These are phyloP conservation scores for Hydrophis major DNA, from an alignment of 2,797 vertebrate genomes.

Conservation along the genomic window DNA sequence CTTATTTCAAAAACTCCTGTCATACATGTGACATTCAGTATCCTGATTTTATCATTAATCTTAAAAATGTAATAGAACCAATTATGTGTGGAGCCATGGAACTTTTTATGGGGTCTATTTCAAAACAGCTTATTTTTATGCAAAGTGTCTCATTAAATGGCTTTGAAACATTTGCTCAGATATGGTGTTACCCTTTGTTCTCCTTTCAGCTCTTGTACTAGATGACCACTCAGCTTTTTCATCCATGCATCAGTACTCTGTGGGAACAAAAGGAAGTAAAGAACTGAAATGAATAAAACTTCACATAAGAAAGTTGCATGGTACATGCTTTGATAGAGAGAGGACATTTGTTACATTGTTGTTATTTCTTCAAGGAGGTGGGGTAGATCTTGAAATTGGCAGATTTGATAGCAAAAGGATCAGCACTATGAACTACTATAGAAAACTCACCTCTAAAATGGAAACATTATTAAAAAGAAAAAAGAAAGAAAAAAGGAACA, in stretches of 20 bases:
- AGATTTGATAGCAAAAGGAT: background rate
- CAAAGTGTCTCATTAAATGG: conserved; percentile 39
- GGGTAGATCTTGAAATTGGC: background rate
- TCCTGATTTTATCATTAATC: conserved; percentile 27
- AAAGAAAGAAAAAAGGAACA: background rate
- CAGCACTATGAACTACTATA: background rate
- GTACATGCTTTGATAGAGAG: background rate
- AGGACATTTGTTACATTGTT: background rate
- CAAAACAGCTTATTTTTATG: conserved; percentile 30
- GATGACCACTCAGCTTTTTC: conserved; percentile 27
- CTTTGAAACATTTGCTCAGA: conserved; percentile 34
- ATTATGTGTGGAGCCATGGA: background rate
- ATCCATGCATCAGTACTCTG: conserved; percentile 10
- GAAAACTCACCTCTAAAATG: background rate
- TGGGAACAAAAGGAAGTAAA: background rate
- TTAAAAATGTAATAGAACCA: background rate
- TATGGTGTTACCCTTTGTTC: conserved; percentile 24
- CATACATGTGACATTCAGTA: conserved; percentile 4
- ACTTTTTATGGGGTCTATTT: background rate
- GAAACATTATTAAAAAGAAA: background rate
- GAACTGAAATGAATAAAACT: conserved; percentile 17
- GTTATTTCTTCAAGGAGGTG: background rate
- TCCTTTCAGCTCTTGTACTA: conserved; percentile 18
- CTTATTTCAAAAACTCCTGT: background rate
- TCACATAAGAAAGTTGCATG: conserved; percentile 9